Evolutionary conservation across 2,888 invertebrate genomes (phyloP).

Genomic region (Hirtodrosophila alboralis): DNA sequence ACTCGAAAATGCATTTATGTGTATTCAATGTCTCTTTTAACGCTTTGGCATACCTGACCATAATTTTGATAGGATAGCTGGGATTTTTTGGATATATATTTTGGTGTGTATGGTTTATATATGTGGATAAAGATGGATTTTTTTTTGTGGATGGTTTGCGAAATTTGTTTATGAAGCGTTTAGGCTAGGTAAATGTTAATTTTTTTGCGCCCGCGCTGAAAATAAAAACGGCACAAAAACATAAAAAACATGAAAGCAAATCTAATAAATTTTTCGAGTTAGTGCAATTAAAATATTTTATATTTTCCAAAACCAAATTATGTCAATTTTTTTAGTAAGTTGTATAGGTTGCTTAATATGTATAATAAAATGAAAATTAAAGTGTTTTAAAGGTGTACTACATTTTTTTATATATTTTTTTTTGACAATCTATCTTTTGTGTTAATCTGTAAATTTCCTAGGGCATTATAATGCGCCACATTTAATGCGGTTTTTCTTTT

Average conservation of each 20-base stretch:
- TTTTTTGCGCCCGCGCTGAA: slow-evolving; percentile 25
- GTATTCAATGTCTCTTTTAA: no score
- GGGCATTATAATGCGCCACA: no score
- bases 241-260: slow-evolving; percentile 25
- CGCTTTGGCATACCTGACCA: slow-evolving; percentile 65
- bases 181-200: slow-evolving; percentile 13
- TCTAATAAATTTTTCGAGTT: slow-evolving; percentile 3
- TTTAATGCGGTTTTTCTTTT: no score
- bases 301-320: not conserved
- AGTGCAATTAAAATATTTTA: not conserved
- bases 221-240: slow-evolving; percentile 33
- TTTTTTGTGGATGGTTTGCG: slow-evolving; percentile 10
- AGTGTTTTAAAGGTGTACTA: no score
- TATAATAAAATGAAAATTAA: no score
- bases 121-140: no score
- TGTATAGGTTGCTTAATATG: no score
- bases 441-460: no score
- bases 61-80: slow-evolving; percentile 48
- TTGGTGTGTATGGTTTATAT: slow-evolving; percentile 3
- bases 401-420: no score
- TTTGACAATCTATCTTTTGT: no score
- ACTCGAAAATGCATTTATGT: no score
- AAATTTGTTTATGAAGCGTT: slow-evolving; percentile 37
- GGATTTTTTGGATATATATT: slow-evolving; percentile 16
- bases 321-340: slow-evolving; percentile 1